Evolutionary conservation across 2,797 vertebrate genomes (phyloP), one percentile per base, ranked within the genome.

Genomic region (Gymnocypris eckloni): DNA sequence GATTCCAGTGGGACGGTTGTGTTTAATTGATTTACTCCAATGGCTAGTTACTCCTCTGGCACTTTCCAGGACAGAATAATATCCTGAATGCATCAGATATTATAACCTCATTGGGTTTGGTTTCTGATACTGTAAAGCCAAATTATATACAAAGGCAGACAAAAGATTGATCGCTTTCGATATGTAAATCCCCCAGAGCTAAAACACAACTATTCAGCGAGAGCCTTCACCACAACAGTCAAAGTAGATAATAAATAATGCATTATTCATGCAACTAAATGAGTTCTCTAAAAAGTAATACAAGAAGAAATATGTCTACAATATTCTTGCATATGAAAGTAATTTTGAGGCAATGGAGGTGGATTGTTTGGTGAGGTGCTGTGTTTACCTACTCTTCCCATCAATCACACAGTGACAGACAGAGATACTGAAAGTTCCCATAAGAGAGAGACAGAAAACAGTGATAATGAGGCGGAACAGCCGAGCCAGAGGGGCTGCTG

Each of bases 181-280:
- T 43, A 69, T 79, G 43, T 64, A 88, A 86, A 82, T 84, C 33
- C 82, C 79, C 81, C n/a, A 0, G 20, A 89, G 79, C 79, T 85
- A 66, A 67, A 85, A 87, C 81, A 81, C 20, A 0, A 72, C 43
- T 70, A 77, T 81, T 66, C 69, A 39, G 22, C 15, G 25, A 79
- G 69, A 39, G 33, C 61, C 77, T 86, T 77, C 33, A 67, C 33
- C 78, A 84, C 71, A 72, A 79, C 37, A 61, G 75, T 61, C 80
- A 73, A 54, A 70, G 20, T 16, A 75, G 54, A 80, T 79, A 81
- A 86, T 88, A 85, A 66, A 88, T 87, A 86, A 88, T 82, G 73
- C 73, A 88, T 82, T 67, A 84, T 59, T 73, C 81, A 84, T 86
- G 16, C 54, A n/a, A 25, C 64, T 73, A 75, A 86, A 88, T 81